Evolutionary conservation across 2,888 invertebrate genomes (phyloP).

Genomic region (Diachrysia chrysitis): DNA sequence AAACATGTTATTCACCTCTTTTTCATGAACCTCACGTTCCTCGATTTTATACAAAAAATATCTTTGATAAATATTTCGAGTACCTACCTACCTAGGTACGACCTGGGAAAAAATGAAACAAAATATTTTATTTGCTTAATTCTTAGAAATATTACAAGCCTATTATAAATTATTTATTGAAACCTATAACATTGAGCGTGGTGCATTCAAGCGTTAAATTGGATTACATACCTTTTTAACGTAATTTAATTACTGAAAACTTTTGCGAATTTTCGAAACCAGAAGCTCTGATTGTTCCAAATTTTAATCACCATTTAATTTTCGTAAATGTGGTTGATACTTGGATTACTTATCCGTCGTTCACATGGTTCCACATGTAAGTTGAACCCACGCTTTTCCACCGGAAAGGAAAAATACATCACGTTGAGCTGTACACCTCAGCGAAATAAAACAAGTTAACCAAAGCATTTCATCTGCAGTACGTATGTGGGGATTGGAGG

Average conservation of each 20-base stretch:
- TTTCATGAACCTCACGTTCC: too few relatives aligned
- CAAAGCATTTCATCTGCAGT: conserved; percentile 3
- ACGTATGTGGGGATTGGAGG: background rate
- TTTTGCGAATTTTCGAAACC: background rate
- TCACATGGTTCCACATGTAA: background rate
- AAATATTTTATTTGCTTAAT: too few relatives aligned
- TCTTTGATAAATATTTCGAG: too few relatives aligned
- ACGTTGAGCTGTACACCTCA: background rate
- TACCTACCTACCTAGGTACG: too few relatives aligned
- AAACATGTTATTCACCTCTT: too few relatives aligned
- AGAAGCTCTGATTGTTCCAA: background rate
- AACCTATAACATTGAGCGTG: background rate
- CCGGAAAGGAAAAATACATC: background rate
- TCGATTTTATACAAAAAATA: too few relatives aligned
- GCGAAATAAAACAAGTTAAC: conserved; percentile 19
- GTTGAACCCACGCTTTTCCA: background rate
- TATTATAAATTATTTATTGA: background rate
- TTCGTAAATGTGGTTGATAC: too few relatives aligned
- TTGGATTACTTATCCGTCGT: too few relatives aligned
- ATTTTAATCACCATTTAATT: background rate
- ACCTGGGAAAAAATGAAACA: too few relatives aligned
- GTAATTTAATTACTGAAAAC: background rate
- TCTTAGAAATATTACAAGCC: background rate
- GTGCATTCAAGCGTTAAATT: background rate
- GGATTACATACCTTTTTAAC: background rate